Evolutionary conservation across 37 sponge, comb jelly and placozoan genomes (phyloP).

Genomic region (Crambe crambe): DNA sequence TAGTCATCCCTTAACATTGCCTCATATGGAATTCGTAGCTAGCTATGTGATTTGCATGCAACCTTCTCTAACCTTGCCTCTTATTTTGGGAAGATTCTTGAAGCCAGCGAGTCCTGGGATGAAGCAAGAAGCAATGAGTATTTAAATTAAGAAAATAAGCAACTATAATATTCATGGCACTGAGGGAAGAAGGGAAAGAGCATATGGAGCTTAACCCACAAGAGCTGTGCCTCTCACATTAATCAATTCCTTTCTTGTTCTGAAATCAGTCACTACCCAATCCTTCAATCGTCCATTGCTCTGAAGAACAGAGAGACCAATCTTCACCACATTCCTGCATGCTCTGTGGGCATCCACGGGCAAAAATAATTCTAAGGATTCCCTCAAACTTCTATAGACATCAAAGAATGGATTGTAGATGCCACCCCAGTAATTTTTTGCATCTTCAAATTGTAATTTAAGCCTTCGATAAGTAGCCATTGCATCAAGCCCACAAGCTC

Average conservation of each 20-base stretch:
- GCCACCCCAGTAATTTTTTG: slow-evolving; percentile 41
- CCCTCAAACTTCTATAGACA: slow-evolving; percentile 24
- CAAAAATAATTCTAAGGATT: slow-evolving; percentile 47
- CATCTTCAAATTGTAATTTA: slow-evolving; percentile 19
- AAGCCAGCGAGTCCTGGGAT: too few species aligned
- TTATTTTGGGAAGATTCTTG: too few species aligned
- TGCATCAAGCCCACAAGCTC: slow-evolving; percentile 36
- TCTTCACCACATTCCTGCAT: slow-evolving; percentile 30
- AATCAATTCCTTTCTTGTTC: slow-evolving; percentile 76
- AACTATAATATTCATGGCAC: too few species aligned
- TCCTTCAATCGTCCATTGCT: slow-evolving; percentile 20
- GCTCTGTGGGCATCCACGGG: slow-evolving; percentile 66
- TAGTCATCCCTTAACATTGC: too few species aligned
- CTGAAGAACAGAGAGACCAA: slow-evolving; percentile 53
- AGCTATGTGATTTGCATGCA: too few species aligned
- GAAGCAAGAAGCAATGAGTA: too few species aligned
- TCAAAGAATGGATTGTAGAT: slow-evolving; percentile 63
- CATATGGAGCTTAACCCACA: too few species aligned
- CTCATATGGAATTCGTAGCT: too few species aligned
- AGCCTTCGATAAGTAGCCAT: slow-evolving; percentile 41
- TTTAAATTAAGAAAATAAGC: too few species aligned
- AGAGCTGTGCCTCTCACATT: slow-evolving; percentile 68
- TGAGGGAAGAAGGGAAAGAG: too few species aligned
- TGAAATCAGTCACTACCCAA: slow-evolving; percentile 70
- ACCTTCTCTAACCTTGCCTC: too few species aligned